Evolutionary conservation across 2,797 vertebrate genomes (phyloP).

Genomic region (Acomys russatus): DNA sequence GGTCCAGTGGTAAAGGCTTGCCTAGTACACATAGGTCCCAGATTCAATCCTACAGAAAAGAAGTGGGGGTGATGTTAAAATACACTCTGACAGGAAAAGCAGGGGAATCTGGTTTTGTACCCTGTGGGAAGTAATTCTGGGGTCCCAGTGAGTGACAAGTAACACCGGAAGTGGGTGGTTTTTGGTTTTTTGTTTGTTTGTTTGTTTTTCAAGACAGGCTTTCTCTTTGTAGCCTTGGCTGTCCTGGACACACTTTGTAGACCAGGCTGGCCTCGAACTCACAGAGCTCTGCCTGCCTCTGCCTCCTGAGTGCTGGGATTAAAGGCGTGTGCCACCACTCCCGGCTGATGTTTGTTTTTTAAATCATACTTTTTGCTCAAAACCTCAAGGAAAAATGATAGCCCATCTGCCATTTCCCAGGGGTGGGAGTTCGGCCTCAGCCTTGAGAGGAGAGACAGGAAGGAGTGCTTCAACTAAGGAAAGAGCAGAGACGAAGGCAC

Average conservation of each 20-base stretch:
- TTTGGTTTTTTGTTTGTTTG: too few relatives aligned
- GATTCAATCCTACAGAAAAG: background rate
- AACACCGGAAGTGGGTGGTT: accelerated
- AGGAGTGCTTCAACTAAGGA: background rate
- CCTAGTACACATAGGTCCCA: background rate
- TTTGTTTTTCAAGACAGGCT: too few relatives aligned
- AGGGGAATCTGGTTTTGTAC: background rate
- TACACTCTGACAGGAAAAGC: background rate
- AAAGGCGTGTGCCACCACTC: too few relatives aligned
- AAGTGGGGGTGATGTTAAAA: background rate
- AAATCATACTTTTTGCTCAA: background rate
- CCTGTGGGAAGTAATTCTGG: background rate
- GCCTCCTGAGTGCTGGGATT: too few relatives aligned
- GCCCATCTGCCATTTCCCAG: background rate
- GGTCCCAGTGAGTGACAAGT: background rate
- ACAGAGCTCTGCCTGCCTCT: too few relatives aligned
- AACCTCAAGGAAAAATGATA: background rate
- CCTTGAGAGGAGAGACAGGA: background rate
- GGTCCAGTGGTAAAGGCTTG: background rate
- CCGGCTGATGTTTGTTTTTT: too few relatives aligned
- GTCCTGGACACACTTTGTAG: too few relatives aligned
- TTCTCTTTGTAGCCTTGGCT: too few relatives aligned
- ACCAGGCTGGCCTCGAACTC: too few relatives aligned
- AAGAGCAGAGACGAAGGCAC: background rate
- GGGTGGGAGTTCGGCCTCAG: background rate